A percentile compares a stretch with the other conserved stretches of the same genome.
Evolutionary conservation across 2,797 vertebrate species (phyloP).

Genomic region (Typhlichthys subterraneus): DNA sequence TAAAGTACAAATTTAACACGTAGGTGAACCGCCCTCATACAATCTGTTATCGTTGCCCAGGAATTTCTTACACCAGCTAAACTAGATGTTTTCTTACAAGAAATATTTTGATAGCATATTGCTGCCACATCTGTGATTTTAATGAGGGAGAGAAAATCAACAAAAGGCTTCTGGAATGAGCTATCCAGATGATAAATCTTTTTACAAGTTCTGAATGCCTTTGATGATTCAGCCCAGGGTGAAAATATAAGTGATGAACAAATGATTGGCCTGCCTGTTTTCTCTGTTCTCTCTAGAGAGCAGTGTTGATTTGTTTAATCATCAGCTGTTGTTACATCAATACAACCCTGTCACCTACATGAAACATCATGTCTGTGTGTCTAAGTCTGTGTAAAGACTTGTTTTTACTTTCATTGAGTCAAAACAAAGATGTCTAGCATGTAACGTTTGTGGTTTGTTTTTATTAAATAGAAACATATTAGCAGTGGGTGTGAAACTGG

Average conservation of each 20-base stretch:
- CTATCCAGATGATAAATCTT: constrained; percentile 56
- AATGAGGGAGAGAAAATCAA: constrained; percentile 49
- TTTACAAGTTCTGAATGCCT: constrained; percentile 52
- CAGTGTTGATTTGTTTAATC: constrained; percentile 14
- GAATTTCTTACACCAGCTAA: constrained; percentile 16
- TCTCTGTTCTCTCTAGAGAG: constrained; percentile 34
- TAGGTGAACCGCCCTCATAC: neutral
- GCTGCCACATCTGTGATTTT: constrained; percentile 59
- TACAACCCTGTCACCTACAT: constrained; percentile 42
- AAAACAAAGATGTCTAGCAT: constrained; percentile 20
- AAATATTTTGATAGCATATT: constrained; percentile 53
- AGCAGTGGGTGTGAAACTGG: constrained; percentile 8
- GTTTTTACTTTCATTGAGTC: constrained; percentile 41
- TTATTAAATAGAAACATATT: constrained; percentile 49
- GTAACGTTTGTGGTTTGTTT: constrained; percentile 15
- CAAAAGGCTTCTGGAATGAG: constrained; percentile 42
- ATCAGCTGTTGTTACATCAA: constrained; percentile 33
- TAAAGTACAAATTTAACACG: no score
- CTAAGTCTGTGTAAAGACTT: constrained; percentile 10
- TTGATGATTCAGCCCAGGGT: constrained; percentile 51
- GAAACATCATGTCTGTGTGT: constrained; percentile 26
- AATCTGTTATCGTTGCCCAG: constrained; percentile 23
- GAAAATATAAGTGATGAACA: constrained; percentile 40
- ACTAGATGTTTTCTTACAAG: constrained; percentile 25
- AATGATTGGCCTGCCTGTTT: constrained; percentile 3